Evolutionary conservation across 2,797 vertebrate genomes (phyloP), one percentile per base, ranked within the genome.

Genomic region (Parotocinclus haroldoi): DNA sequence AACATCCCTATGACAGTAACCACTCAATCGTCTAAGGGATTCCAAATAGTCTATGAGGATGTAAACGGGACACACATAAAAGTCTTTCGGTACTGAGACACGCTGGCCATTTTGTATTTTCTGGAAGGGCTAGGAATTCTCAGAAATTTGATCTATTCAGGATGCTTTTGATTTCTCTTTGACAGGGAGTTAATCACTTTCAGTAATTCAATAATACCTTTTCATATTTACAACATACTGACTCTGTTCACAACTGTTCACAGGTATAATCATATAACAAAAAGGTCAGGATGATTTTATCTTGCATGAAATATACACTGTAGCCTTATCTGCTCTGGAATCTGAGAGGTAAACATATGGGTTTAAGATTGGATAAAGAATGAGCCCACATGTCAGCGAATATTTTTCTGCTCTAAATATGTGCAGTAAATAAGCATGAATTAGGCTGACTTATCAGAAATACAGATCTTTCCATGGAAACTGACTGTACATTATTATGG

Each of bases 241-340:
- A 64, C 38, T 64, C 42, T n/a, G n/a, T n/a, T n/a, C n/a, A n/a
- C n/a, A 68, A 75, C 36, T 46, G 19, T 55, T 66, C 48, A 13
- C 19, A 59, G 44, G 19, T 18, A 61, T 45, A 52, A 14, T 36
- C 11, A 4, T 58, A 38, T 14, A 7, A 65, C 68, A 42, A 75
- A 19, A 71, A 50, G 40, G 59, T 36, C 42, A 57, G 61, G 17
- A 38, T 53, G 52, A 63, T 65, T 56, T 63, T 69, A 73, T 76
- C 76, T 73, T 48, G 55, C 46, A 55, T 48, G n/a, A 12, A 19
- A 56, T 65, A 37, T 19, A 7, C 54, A 14, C 18, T 69, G 9
- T 45, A 19, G 45, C 13, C 53, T 61, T 71, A 66, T 75, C 72
- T 70, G 27, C 9, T 11, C 19, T 53, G 11, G 14, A 66, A 53